Conservation (phyloP, 2,888 invertebrate genomes). For the Pinctada fucata region DNA sequence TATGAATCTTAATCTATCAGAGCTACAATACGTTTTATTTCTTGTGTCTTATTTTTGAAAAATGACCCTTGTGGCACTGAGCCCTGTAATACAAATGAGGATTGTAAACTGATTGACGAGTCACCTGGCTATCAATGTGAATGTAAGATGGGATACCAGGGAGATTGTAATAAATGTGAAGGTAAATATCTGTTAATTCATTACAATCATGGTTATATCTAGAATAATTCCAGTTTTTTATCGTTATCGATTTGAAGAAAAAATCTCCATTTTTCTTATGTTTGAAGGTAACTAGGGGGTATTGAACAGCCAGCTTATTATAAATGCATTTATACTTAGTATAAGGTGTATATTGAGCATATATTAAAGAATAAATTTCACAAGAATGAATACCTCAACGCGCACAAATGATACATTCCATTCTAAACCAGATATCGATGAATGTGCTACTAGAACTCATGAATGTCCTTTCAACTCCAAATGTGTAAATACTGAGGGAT, state of each 20-base stretch:
- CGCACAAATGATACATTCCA: background rate
- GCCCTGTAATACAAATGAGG: constrained; percentile 76
- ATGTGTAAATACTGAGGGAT: constrained; percentile 62
- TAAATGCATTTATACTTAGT: no score
- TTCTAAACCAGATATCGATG: constrained; percentile 83
- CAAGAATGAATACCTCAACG: no score
- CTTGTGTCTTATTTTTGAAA: constrained; percentile 28
- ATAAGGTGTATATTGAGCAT: no score
- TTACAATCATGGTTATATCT: no score
- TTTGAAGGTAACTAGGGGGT: no score
- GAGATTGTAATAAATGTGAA: constrained; percentile 76
- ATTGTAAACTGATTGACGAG: constrained; percentile 55
- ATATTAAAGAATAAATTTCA: no score
- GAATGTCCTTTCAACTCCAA: constrained; percentile 75
- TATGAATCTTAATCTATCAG: no score
- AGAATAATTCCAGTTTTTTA: no score
- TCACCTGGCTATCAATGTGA: constrained; percentile 90
- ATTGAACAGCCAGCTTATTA: no score
- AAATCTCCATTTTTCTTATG: no score
- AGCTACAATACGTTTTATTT: no score
- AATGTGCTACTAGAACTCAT: constrained; percentile 87
- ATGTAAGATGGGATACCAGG: constrained; percentile 93
- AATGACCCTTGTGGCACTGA: constrained; percentile 51
- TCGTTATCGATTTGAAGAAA: no score
- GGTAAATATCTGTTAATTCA: constrained; percentile 44